Evolutionary conservation across 1,140 invertebrate genomes (phyloP).

Genomic region (Nixonia krombeini): DNA sequence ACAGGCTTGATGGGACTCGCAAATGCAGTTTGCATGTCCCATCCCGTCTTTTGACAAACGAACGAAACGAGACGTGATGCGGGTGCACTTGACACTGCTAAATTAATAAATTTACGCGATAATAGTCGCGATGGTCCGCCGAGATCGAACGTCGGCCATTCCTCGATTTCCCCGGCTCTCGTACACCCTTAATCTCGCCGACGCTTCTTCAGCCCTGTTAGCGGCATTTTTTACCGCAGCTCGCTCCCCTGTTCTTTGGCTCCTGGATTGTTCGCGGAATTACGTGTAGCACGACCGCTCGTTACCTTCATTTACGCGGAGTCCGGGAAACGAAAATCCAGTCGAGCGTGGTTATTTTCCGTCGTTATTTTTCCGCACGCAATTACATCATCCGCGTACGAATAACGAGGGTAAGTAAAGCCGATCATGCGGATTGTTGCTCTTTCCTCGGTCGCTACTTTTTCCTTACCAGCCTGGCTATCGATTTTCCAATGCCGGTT

Average conservation of each 20-base stretch:
- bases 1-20: conserved; percentile 16
- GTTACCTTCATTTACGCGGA: no score
- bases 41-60: conserved; percentile 4
- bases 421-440: conserved; percentile 6
- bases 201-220: no score
- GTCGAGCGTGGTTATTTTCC: neutral
- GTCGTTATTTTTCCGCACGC: neutral
- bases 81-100: no score
- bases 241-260: no score
- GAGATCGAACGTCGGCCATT: no score
- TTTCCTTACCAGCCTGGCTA: conserved; percentile 2
- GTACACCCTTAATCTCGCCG: no score
- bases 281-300: no score
- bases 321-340: no score
- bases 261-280: no score
- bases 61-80: conserved; percentile 1
- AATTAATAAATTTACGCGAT: neutral
- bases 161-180: neutral
- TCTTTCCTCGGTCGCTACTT: neutral
- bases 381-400: conserved; percentile 7
- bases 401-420: neutral
- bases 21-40: conserved; percentile 15
- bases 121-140: no score
- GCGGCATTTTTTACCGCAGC: no score
- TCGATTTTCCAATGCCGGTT: conserved; percentile 12